Evolutionary conservation across 1,140 invertebrate species (phyloP), one percentile per base, ranked within the genome.

Genomic region (Eupristina koningsbergeri): DNA sequence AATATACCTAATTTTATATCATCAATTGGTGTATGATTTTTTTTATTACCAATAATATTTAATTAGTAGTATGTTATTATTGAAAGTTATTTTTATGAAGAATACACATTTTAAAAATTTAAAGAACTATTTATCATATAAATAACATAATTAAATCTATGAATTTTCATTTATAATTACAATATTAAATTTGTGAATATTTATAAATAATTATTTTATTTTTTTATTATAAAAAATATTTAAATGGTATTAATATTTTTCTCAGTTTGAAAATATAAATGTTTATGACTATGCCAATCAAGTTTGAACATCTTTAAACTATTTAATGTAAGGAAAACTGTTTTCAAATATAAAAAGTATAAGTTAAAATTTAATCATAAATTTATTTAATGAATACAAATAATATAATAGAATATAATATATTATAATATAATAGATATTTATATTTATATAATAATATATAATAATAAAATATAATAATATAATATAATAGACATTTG

Each of bases 1-100:
- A 82, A 76, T 82, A 76, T 67, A 82, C 80, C 29, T 76, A 82
- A 82, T 82, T 82, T 82, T 82, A 53, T 76, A 82, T 75, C 29
- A 75, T 82, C 64, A 81, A 81, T 71, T n/a, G 41, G 19, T 41
- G 39, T 39, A 71, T 41, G n/a, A n/a, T n/a, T n/a, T n/a, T n/a
- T n/a, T n/a, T n/a, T n/a, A n/a, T n/a, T n/a, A n/a, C n/a, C n/a
- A n/a, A n/a, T n/a, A n/a, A n/a, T n/a, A n/a, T n/a, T n/a, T n/a
- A n/a, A n/a, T n/a, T n/a, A n/a, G n/a, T n/a, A n/a, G n/a, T n/a
- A n/a, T n/a, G n/a, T n/a, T n/a, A n/a, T n/a, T n/a, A n/a, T n/a
- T n/a, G n/a, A n/a, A n/a, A n/a, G n/a, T n/a, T n/a, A n/a, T n/a
- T n/a, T n/a, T n/a, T n/a, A n/a, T n/a, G n/a, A n/a, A n/a, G n/a